Conservation (phyloP, 2,113 vertebrate species). For the Ceyx melanurus region DNA sequence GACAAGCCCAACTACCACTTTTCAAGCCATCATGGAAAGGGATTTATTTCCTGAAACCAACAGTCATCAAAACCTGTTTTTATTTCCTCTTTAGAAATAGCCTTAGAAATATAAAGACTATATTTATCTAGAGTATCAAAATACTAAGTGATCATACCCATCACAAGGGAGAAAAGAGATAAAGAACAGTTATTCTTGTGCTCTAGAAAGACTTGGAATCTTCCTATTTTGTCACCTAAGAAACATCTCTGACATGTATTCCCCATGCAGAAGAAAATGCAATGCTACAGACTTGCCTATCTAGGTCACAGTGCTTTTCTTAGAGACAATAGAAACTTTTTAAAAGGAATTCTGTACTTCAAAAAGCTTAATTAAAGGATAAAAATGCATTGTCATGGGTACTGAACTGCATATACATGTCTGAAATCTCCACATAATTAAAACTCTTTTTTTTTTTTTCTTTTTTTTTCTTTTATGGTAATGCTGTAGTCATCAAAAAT, state of each 20-base stretch:
- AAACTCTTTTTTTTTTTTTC: neutral
- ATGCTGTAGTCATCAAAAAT: slow-evolving; percentile 38
- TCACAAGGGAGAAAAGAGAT: neutral
- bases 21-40: neutral
- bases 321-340: slow-evolving; percentile 44
- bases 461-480: slow-evolving; percentile 14
- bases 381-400: slow-evolving; percentile 60
- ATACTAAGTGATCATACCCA: neutral
- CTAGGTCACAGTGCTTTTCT: slow-evolving; percentile 57
- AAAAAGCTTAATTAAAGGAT: slow-evolving; percentile 49
- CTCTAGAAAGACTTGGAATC: slow-evolving; percentile 4
- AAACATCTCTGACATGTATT: slow-evolving; percentile 36
- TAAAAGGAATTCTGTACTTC: slow-evolving; percentile 29
- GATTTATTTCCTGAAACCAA: neutral
- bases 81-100: neutral
- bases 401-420: slow-evolving; percentile 6
- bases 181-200: neutral
- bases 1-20: neutral
- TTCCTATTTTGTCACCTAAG: slow-evolving; percentile 47
- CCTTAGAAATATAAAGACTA: neutral
- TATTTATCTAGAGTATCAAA: slow-evolving; percentile 5
- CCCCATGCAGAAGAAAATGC: neutral
- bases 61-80: neutral
- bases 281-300: slow-evolving; percentile 10
- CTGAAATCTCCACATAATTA: slow-evolving; percentile 59